Conservation (phyloP, 2,888 invertebrate genomes). For the Epinotia brunnichana region DNA sequence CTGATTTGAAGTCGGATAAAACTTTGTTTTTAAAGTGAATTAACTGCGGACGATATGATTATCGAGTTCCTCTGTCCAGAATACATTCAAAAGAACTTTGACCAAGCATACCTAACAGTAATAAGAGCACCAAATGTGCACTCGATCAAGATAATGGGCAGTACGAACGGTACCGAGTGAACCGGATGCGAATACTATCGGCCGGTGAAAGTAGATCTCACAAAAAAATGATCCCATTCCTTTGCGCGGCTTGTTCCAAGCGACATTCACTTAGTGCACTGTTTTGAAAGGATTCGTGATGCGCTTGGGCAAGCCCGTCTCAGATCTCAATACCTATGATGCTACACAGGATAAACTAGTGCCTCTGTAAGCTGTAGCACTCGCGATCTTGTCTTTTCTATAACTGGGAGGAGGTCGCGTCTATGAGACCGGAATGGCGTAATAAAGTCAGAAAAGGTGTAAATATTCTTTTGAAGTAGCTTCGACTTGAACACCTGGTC, state of each 20-base stretch:
- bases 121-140: conserved; percentile 40
- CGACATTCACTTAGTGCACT: conserved; percentile 71
- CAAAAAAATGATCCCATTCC: conserved; percentile 84
- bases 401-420: too few species aligned
- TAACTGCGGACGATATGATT: too few species aligned
- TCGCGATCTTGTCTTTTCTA: too few species aligned
- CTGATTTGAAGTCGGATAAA: too few species aligned
- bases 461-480: too few species aligned
- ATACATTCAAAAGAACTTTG: not conserved
- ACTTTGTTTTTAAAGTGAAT: too few species aligned
- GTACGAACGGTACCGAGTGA: conserved; percentile 73
- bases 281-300: conserved; percentile 51
- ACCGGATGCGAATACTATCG: conserved; percentile 80
- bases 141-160: conserved; percentile 66
- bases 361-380: too few species aligned
- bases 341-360: too few species aligned
- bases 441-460: too few species aligned
- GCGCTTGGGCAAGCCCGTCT: conserved; percentile 34
- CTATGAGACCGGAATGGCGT: too few species aligned
- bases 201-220: conserved; percentile 81
- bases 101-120: conserved; percentile 17
- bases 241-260: conserved; percentile 71
- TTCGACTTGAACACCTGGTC: too few species aligned
- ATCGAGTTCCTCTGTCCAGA: too few species aligned
- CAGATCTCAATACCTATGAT: not conserved